Evolutionary conservation across 2,888 invertebrate species (phyloP).

Genomic region (Cheiracanthium punctorium): DNA sequence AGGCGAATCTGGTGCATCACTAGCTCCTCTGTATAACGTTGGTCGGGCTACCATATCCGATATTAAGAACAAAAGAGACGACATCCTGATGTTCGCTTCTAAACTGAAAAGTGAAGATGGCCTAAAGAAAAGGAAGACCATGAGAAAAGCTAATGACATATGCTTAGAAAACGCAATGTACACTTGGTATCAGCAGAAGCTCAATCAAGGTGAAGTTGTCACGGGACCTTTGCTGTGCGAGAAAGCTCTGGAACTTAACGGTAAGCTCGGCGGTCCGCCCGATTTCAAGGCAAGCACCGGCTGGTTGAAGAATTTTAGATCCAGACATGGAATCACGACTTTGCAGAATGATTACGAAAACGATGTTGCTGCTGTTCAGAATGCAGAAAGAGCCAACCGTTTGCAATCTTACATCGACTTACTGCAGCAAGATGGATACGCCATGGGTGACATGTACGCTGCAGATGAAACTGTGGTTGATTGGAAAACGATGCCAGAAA

Average conservation of each 20-base stretch:
- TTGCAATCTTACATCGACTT: neutral
- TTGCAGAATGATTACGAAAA: neutral
- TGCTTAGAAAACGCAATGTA: slow-evolving; percentile 54
- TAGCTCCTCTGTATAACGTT: neutral
- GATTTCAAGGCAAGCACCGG: slow-evolving; percentile 70
- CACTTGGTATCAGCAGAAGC: slow-evolving; percentile 44
- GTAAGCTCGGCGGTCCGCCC: slow-evolving; percentile 33
- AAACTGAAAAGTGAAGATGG: slow-evolving; percentile 18
- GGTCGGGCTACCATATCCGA: neutral
- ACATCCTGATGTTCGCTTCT: neutral
- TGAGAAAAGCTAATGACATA: slow-evolving; percentile 44
- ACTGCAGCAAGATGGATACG: neutral
- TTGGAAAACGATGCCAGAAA: neutral
- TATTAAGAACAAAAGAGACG: slow-evolving; percentile 7
- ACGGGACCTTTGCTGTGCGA: slow-evolving; percentile 63
- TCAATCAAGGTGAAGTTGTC: neutral
- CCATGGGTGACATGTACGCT: neutral
- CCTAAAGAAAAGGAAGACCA: slow-evolving; percentile 31
- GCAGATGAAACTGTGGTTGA: neutral
- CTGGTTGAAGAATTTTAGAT: slow-evolving; percentile 69
- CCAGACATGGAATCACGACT: slow-evolving; percentile 43
- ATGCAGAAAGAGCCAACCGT: too few relatives aligned
- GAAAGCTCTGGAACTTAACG: slow-evolving; percentile 58
- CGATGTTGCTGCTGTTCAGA: neutral
- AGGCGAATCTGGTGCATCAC: slow-evolving; percentile 3